Evolutionary conservation across 2,113 vertebrate species (phyloP), one percentile per base, ranked within the genome.

Genomic region (Strix aluco): DNA sequence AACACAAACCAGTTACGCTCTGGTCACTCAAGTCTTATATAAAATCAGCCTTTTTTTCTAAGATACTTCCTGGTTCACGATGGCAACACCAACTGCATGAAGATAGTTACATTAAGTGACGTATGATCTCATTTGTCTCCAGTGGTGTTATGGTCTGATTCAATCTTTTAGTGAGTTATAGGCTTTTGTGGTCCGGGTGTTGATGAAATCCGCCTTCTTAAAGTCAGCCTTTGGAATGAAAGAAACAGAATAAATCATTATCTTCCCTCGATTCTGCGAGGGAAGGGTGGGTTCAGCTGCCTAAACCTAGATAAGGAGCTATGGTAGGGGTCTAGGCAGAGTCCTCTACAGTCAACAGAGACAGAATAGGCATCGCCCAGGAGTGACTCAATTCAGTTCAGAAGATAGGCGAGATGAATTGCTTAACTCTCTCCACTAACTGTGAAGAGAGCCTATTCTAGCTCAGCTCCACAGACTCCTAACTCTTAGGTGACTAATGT

Each of bases 181-280:
- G 46, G 98, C 98, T 97, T 98, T 99, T 36, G 98, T 96, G 36
- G 98, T 99, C 74, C 97, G 97, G 52, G 69, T 96, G 86, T 99
- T 99, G 97, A 99, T 90, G 93, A 99, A 99, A 97, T 99, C 98
- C 0, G 96, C 61, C 97, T 99, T 99, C 97, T 98, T 99, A 77
- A 98, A 99, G 36, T 98, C 98, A 83, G 97, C 96, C 99, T 99
- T 98, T 55, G 86, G 94, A 88, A 88, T 9, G 38, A 97, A 97
- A 96, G 58, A 97, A 94, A 95, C 32, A 78, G 78, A 95, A 94
- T 46, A 90, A 38, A 67, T 69, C 1, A 20, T 92, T 69, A 92
- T 59, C 22, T 74, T 59, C 52, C 54, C 46, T 7, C 6, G 5
- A 36, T 54, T 75, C 62, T 85, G 87, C 78, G 57, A 54, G 42